These are phyloP conservation scores for Caligus rogercresseyi DNA, from an alignment of 1,140 invertebrate species.

Conservation along the genomic window DNA sequence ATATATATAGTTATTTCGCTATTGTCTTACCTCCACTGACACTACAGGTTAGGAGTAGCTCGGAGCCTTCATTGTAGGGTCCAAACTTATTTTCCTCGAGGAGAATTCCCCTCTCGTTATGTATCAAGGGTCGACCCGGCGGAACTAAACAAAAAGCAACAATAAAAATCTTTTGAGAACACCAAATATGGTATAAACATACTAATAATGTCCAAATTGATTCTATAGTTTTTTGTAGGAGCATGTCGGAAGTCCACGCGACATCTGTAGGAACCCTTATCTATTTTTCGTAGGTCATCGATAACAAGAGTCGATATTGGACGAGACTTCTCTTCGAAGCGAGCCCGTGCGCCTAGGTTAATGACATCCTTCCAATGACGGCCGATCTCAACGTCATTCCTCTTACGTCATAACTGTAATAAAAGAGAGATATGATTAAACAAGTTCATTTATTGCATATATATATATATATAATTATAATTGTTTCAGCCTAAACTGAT, in stretches of 20 bases:
- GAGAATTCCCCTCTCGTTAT: conserved; percentile 49
- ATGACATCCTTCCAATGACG: conserved; percentile 21
- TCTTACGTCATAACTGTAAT: conserved; percentile 15
- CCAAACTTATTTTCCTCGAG: conserved; percentile 57
- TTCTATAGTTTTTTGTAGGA: conserved; percentile 59
- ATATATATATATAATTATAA: no score
- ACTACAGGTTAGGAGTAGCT: conserved; percentile 63
- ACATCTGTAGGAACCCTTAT: conserved; percentile 66
- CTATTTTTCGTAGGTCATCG: conserved; percentile 46
- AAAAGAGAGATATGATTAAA: background rate
- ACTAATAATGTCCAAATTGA: conserved; percentile 72
- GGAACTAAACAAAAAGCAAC: conserved; percentile 48
- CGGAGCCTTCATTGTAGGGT: conserved; percentile 66
- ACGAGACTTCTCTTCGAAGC: conserved; percentile 7
- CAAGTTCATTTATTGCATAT: no score
- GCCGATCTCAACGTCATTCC: conserved; percentile 14
- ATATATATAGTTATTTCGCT: no score
- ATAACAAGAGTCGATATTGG: conserved; percentile 36
- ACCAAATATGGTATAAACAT: no score
- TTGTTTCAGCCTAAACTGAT: no score
- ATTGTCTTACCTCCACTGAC: conserved; percentile 58
- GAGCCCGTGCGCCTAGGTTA: conserved; percentile 18
- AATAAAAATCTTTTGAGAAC: no score
- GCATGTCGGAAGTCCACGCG: conserved; percentile 71
- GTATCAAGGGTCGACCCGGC: conserved; percentile 63